These are phyloP conservation scores for Spilogale gracilis DNA, from an alignment of 2,113 vertebrate species.

Conservation along the genomic window DNA sequence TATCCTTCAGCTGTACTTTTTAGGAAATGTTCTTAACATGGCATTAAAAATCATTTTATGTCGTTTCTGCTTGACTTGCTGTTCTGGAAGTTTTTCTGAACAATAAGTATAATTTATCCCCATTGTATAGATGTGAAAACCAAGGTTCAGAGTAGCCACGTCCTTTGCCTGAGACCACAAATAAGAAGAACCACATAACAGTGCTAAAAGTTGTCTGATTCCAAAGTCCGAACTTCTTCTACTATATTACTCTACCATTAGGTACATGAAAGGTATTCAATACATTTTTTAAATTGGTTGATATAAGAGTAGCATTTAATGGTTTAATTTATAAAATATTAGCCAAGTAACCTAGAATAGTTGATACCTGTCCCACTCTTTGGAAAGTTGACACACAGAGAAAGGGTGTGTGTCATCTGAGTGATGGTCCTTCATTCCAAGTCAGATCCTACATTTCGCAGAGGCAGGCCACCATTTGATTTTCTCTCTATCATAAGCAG, in stretches of 20 bases:
- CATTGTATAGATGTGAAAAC: neutral
- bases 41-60: neutral
- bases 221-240: neutral
- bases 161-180: neutral
- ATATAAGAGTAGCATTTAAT: neutral
- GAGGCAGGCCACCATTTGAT: neutral
- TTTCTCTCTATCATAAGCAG: neutral
- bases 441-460: neutral
- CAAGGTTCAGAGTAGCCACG: neutral
- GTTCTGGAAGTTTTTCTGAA: neutral
- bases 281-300: slow-evolving; percentile 2
- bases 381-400: neutral
- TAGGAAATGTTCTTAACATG: neutral
- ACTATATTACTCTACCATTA: accelerated
- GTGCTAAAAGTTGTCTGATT: neutral
- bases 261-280: neutral
- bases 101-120: neutral
- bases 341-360: neutral
- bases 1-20: neutral
- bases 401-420: neutral
- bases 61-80: neutral
- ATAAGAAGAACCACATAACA: neutral
- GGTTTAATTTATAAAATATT: neutral
- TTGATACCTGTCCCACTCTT: neutral
- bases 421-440: neutral